phyloP scores from a whole-genome alignment of 2,797 vertebrate genomes.

The Lithobates sylvaticus region DNA sequence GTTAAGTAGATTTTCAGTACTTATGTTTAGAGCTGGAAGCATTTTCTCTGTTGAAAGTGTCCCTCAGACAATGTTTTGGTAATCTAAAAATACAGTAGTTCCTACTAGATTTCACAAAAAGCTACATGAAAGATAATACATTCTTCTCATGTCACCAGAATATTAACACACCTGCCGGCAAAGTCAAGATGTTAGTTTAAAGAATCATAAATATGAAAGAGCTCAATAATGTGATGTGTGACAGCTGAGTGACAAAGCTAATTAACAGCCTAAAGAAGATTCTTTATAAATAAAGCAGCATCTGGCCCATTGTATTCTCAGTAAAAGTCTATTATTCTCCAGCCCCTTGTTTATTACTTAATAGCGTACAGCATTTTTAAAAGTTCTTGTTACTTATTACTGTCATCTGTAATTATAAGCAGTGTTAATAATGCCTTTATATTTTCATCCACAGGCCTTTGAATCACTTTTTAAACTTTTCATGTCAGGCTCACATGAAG shows the following conservation, averaged over 20 bases:
- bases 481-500: not conserved
- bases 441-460: not conserved
- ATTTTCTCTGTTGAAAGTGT: not conserved
- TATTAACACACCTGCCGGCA: conserved; percentile 72
- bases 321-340: conserved; percentile 12
- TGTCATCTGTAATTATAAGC: not conserved
- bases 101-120: conserved; percentile 67
- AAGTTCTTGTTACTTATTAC: not conserved
- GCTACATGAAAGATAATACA: conserved; percentile 72
- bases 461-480: not conserved
- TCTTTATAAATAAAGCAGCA: conserved; percentile 68
- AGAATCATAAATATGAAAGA: conserved; percentile 71
- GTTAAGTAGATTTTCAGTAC: not conserved
- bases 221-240: conserved; percentile 70
- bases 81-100: conserved; percentile 68
- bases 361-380: not conserved
- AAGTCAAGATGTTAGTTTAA: conserved; percentile 73
- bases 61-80: conserved; percentile 65
- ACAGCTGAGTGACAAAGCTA: conserved; percentile 72
- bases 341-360: not conserved
- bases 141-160: conserved; percentile 72
- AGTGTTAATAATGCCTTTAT: not conserved
- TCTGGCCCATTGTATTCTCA: conserved; percentile 68
- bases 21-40: not conserved
- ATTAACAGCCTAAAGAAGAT: conserved; percentile 72